Percentiles rank a stretch among this genome's conserved stretches.
Evolutionary conservation across 2,797 vertebrate genomes (phyloP).

Genomic region (Kryptolebias ocellatus): DNA sequence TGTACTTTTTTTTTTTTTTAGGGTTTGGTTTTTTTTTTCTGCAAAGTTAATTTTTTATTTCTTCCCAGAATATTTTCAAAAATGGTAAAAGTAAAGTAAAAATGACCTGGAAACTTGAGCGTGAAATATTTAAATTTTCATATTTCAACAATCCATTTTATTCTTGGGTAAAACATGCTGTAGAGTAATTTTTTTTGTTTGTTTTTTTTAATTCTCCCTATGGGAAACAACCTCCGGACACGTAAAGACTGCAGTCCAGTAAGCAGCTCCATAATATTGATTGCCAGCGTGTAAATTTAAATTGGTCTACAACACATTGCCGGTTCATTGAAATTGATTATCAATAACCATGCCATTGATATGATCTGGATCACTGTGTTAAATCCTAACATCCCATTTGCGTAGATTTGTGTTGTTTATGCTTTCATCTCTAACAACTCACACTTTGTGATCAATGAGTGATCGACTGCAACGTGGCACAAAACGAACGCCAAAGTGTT

Average conservation of each 20-base stretch:
- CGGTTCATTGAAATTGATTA: slow-evolving; percentile 71
- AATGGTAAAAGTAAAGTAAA: no score
- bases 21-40: no score
- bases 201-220: background rate
- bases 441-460: slow-evolving; percentile 36
- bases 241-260: slow-evolving; percentile 23
- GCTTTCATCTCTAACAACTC: slow-evolving; percentile 7
- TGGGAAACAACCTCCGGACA: background rate
- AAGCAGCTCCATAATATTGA: slow-evolving; percentile 60
- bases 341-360: slow-evolving; percentile 45
- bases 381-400: slow-evolving; percentile 24
- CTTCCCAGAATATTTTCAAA: no score
- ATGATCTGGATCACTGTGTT: slow-evolving; percentile 53
- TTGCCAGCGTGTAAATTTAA: slow-evolving; percentile 39
- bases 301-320: slow-evolving; percentile 40
- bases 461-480: slow-evolving; percentile 34
- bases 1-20: no score
- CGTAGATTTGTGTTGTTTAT: slow-evolving; percentile 17
- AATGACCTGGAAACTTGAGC: no score
- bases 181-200: background rate
- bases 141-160: no score
- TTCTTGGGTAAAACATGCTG: background rate
- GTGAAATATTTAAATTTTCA: no score
- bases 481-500: slow-evolving; percentile 20
- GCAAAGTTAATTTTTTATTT: no score